phyloP scores from a whole-genome alignment of 2,888 invertebrate species.

The Heliconius charithonia region DNA sequence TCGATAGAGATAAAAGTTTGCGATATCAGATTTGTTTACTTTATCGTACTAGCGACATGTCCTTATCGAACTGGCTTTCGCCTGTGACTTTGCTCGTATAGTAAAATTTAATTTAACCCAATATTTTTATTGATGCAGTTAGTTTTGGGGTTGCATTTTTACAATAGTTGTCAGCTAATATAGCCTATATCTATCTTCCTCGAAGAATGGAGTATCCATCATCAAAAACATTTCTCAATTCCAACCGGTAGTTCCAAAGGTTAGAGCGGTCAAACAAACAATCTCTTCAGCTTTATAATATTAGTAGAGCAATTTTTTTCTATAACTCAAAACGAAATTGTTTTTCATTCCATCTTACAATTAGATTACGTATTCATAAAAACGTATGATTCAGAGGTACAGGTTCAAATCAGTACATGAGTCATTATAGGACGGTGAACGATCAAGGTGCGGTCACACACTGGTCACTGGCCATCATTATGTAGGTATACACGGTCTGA shows the following conservation, averaged over 20 bases:
- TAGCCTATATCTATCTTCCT: too few species aligned
- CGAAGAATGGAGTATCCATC: too few species aligned
- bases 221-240: neutral
- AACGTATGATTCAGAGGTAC: constrained; percentile 35
- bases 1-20: neutral
- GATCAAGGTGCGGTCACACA: constrained; percentile 32
- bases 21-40: constrained; percentile 2
- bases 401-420: constrained; percentile 37
- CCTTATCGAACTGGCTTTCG: neutral
- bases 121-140: too few species aligned
- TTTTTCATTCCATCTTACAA: neutral
- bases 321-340: neutral
- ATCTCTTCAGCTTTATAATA: neutral
- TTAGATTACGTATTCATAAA: neutral
- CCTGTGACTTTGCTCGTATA: neutral
- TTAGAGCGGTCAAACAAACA: neutral
- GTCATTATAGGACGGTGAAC: constrained; percentile 32
- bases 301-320: neutral
- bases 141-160: too few species aligned
- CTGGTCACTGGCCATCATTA: constrained; percentile 24
- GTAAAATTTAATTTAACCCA: too few species aligned
- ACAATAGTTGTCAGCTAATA: too few species aligned
- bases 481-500: constrained; percentile 1
- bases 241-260: neutral
- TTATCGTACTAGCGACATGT: neutral